Evolutionary conservation across 30 jellyfish, hydroid and myxozoan genomes (phyloP), one percentile per base, ranked within the genome.

Genomic region (Mastigias papua): DNA sequence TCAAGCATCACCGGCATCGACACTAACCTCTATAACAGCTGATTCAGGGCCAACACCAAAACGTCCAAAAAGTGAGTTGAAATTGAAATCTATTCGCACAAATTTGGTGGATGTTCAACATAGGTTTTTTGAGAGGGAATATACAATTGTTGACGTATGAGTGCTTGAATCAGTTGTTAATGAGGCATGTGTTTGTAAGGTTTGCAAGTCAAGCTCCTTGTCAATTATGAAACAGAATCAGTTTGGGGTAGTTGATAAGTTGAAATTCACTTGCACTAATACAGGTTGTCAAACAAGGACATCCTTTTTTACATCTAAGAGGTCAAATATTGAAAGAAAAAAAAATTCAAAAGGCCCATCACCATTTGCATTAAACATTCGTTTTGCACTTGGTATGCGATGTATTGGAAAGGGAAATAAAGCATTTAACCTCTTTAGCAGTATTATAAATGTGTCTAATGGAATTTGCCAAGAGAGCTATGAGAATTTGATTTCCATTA

Each of bases 341-440:
- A 72, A 20, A 73, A 22, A 25, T 17, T 48, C 73, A 37, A 63
- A 17, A 27, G 86, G 86, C 19, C 46, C 46, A 37, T 2, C 69
- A 73, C 86, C 86, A 19, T 73, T 73, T 73, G 86, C 70, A 29
- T 23, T 73, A 27, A 73, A 73, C 22, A 25, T 34, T 34, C 19
- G 86, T 3, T 34, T 73, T 37, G 73, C 42, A 2, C 71, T 73
- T 20, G 86, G 50, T 5, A 73, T 73, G 86, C 17, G 86, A 37
- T 25, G 42, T 7, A 37, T 73, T 34, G 86, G 86, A 48, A 73
- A 48, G 62, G 86, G 86, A 11, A 20, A 34, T 21, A 27, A 46
- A 26, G 73, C 86, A 48, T 34, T 71, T 1, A 30, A 34, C 10
- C 83, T 71, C 23, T 71, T 71, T 22, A 17, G 69, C 28, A 57